A percentile compares a stretch with the other conserved stretches of the same genome.
These are phyloP conservation scores for Columba guinea DNA, from an alignment of 2,797 vertebrate species.

Conservation along the genomic window DNA sequence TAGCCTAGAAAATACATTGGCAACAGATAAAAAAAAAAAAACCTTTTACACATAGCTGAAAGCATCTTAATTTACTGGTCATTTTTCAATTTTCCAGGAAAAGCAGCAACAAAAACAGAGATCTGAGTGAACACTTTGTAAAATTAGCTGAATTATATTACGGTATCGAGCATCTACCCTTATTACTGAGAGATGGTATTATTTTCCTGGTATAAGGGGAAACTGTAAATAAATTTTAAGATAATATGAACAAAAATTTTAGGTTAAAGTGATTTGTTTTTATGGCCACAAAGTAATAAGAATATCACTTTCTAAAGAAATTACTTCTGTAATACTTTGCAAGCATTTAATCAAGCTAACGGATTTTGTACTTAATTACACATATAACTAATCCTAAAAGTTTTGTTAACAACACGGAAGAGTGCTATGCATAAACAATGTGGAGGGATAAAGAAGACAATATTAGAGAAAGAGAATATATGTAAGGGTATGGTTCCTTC, in stretches of 20 bases:
- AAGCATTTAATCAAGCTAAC: not conserved
- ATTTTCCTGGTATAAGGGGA: not conserved
- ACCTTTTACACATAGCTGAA: not conserved
- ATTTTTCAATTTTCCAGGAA: not conserved
- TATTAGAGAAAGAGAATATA: not conserved
- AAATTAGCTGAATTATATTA: not conserved
- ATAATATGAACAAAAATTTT: not conserved
- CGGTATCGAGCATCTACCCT: not conserved
- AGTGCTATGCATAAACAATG: not conserved
- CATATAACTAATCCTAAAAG: not conserved
- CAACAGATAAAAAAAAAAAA: not conserved
- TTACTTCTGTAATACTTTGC: not conserved
- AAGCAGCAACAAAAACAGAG: not conserved
- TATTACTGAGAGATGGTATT: not conserved
- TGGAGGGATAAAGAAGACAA: not conserved
- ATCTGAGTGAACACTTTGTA: not conserved
- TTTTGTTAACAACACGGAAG: not conserved
- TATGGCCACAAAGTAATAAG: not conserved
- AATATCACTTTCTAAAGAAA: not conserved
- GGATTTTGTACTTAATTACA: not conserved
- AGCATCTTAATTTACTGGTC: not conserved
- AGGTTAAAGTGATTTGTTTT: not conserved
- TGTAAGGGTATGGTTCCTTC: not conserved
- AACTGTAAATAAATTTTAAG: not conserved
- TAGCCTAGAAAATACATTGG: not conserved